Evolutionary conservation across 2,888 invertebrate genomes (phyloP).

Genomic region (Erpobdella octoculata): DNA sequence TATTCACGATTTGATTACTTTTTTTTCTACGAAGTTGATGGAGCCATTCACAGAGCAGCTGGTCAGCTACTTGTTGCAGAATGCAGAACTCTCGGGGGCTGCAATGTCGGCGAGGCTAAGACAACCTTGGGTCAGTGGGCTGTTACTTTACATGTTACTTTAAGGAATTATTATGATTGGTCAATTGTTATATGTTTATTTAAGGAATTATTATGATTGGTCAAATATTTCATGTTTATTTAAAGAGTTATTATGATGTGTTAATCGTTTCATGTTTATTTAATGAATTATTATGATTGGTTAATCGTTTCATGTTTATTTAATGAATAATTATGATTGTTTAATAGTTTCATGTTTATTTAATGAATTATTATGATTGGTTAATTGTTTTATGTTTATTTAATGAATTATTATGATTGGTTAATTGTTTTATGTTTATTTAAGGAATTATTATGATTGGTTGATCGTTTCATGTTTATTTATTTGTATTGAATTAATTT

Average conservation of each 20-base stretch:
- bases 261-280: background rate
- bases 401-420: too few species aligned
- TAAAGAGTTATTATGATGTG: background rate
- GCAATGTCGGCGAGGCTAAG: conserved; percentile 73
- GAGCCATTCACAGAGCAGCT: conserved; percentile 76
- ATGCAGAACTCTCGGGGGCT: conserved; percentile 65
- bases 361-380: background rate
- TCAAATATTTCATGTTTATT: background rate
- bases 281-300: background rate
- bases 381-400: too few species aligned
- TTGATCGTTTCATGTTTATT: too few species aligned
- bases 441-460: too few species aligned
- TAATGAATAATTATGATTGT: background rate
- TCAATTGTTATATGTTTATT: conserved; percentile 1
- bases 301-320: background rate
- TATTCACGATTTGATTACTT: background rate
- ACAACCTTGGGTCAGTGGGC: conserved; percentile 59
- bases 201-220: background rate
- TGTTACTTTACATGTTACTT: background rate
- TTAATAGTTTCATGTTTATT: background rate
- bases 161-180: background rate
- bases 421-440: too few species aligned
- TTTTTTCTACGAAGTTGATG: conserved; percentile 63
- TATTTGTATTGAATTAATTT: too few species aligned
- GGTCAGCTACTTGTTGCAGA: conserved; percentile 63